These are phyloP conservation scores for Ochropacha duplaris DNA, from an alignment of 2,888 invertebrate species.

Conservation along the genomic window DNA sequence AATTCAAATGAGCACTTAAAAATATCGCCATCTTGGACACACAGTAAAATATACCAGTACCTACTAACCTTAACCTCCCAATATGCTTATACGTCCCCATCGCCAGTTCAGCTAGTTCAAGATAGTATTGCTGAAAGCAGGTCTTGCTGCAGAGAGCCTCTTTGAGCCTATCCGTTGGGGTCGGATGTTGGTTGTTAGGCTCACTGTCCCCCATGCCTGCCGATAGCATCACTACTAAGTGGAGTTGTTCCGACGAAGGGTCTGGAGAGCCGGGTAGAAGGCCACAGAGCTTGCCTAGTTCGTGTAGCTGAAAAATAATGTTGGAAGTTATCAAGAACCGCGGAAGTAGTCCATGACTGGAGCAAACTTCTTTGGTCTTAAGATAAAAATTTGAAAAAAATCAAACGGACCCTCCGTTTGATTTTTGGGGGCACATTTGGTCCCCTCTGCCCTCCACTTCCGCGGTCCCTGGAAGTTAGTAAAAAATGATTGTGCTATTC, in stretches of 20 bases:
- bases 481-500: too few relatives aligned
- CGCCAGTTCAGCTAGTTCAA: constrained; percentile 96
- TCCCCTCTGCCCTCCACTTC: too few relatives aligned
- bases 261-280: constrained; percentile 90
- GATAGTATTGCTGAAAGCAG: constrained; percentile 94
- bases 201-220: constrained; percentile 94
- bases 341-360: too few relatives aligned
- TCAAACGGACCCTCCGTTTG: too few relatives aligned
- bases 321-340: constrained; percentile 1
- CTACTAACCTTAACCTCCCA: constrained; percentile 83
- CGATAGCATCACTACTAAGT: constrained; percentile 94
- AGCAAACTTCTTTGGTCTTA: too few relatives aligned
- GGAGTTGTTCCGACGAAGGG: constrained; percentile 94
- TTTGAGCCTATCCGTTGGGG: constrained; percentile 92
- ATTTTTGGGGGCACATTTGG: too few relatives aligned
- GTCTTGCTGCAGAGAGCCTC: constrained; percentile 95
- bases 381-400: too few relatives aligned
- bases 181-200: constrained; percentile 65
- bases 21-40: too few relatives aligned
- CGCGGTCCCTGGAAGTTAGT: too few relatives aligned
- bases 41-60: not conserved
- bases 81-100: constrained; percentile 99
- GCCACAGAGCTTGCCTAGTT: constrained; percentile 94
- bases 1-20: too few relatives aligned
- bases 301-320: constrained; percentile 84